phyloP scores from a whole-genome alignment of 2,113 vertebrate genomes.

The Pituophis catenifer region DNA sequence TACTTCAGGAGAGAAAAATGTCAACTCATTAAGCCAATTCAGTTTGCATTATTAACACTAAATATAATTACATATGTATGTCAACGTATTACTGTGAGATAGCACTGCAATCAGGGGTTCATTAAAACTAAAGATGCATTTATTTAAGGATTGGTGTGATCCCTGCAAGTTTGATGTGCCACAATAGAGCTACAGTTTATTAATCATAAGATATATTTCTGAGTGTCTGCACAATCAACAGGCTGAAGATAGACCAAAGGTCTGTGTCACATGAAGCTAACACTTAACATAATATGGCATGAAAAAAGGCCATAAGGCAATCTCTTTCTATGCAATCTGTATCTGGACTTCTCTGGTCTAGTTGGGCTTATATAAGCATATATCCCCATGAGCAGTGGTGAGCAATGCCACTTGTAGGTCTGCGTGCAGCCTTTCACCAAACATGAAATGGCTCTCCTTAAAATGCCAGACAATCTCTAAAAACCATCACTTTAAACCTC shows the following conservation, averaged over 20 bases:
- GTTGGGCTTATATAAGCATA: neutral
- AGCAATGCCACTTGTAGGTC: no score
- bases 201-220: neutral
- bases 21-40: slow-evolving; percentile 43
- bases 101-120: slow-evolving; percentile 45
- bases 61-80: slow-evolving; percentile 51
- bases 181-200: neutral
- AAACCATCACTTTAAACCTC: no score
- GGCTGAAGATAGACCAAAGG: neutral
- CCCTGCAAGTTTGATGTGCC: slow-evolving; percentile 24
- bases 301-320: neutral
- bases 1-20: slow-evolving; percentile 4
- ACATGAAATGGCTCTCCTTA: no score
- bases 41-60: slow-evolving; percentile 58
- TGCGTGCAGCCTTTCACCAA: no score
- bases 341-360: neutral
- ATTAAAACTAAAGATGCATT: slow-evolving; percentile 43
- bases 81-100: slow-evolving; percentile 41
- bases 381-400: neutral
- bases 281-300: neutral
- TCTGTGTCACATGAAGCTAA: neutral
- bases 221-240: neutral
- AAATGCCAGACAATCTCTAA: no score
- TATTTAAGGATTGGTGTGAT: slow-evolving; percentile 33
- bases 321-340: neutral